Conservation (phyloP, 2,113 vertebrate genomes). For the Oreotrochilus melanogaster region DNA sequence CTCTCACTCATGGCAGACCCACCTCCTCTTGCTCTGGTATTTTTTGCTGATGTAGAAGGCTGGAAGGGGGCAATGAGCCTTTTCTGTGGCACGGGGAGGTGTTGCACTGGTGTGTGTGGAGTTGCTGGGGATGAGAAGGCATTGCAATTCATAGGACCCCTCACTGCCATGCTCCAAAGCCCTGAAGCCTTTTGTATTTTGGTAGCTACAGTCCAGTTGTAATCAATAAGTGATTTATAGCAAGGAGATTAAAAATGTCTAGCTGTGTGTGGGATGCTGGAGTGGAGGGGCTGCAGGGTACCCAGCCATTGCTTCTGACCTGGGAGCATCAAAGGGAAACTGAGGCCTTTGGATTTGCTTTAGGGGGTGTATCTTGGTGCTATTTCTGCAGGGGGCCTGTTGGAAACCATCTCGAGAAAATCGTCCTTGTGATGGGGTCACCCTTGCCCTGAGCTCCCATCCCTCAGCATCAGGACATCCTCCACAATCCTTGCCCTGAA, state of each 20-base stretch:
- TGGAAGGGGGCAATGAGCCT: accelerated
- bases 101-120: accelerated
- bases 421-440: background rate
- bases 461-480: accelerated
- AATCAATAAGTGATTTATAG: background rate
- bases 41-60: background rate
- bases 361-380: accelerated
- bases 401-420: background rate
- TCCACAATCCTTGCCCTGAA: background rate
- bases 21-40: accelerated
- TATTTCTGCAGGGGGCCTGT: background rate
- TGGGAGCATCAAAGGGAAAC: background rate
- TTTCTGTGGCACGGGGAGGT: accelerated
- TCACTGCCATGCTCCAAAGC: accelerated
- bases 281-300: accelerated
- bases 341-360: background rate
- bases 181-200: background rate
- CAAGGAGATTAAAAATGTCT: background rate
- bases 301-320: accelerated
- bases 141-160: background rate
- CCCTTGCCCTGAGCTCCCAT: background rate
- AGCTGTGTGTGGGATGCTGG: background rate
- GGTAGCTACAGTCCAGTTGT: background rate
- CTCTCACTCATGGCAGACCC: background rate
- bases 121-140: background rate